A percentile compares a stretch with the other conserved stretches of the same genome.
Evolutionary conservation across 2,113 vertebrate genomes (phyloP).

Genomic region (Piprites chloris): DNA sequence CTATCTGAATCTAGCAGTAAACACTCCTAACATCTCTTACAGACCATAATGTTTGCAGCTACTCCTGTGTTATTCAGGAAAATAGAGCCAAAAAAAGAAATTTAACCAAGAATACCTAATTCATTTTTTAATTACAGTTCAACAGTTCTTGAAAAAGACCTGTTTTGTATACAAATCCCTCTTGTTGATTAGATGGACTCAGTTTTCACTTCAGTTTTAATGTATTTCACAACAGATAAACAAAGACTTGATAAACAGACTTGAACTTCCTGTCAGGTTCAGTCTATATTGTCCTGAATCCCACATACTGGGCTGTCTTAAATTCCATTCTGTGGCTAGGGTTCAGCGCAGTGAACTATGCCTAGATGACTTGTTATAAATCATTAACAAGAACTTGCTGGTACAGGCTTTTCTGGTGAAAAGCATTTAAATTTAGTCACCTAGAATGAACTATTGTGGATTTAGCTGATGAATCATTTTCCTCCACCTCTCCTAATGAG

Average conservation of each 20-base stretch:
- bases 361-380: neutral
- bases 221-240: neutral
- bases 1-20: neutral
- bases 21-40: neutral
- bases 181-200: neutral
- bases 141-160: neutral
- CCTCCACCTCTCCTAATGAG: neutral
- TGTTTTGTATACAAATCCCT: neutral
- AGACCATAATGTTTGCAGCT: neutral
- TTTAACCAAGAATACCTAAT: neutral
- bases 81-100: neutral
- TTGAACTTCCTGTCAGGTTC: neutral
- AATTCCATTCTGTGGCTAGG: neutral
- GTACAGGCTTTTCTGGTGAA: neutral
- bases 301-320: neutral
- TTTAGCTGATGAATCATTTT: neutral
- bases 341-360: neutral
- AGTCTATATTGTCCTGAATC: neutral
- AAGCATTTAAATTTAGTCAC: neutral
- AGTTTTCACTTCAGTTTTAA: neutral
- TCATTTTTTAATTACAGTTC: neutral
- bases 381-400: constrained; percentile 37
- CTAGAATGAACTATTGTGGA: neutral
- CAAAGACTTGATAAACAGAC: neutral
- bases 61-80: neutral